Base-by-base conservation (phyloP, 2,113 vertebrate species). In the Oreocharis arfaki region DNA sequence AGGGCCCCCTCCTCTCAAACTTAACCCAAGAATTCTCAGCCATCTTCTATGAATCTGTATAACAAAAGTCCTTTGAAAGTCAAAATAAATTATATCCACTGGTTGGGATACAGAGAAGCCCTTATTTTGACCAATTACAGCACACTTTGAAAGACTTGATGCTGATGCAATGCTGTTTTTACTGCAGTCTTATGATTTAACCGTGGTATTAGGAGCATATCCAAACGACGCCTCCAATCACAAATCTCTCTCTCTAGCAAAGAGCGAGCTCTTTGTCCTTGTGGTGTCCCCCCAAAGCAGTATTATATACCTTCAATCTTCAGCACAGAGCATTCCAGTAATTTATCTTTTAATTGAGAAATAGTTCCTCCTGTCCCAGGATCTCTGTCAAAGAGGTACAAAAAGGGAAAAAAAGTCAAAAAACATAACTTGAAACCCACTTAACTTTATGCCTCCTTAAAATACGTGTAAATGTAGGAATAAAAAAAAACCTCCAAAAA, bases 51-150 rank as follows among this genome's bases (percentile, higher is more conserved):
- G 53, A 91, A 73, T 55, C 23, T 16, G 14, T 52, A 69, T 53
- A 84, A 84, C 23, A 87, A 95, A 95, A 95, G 73, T 74, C 65
- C 76, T 91, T 87, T 87, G 65, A 93, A 95, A 89, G 67, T 65
- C 53, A 79, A 94, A 95, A 91, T 82, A 94, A 91, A 83, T 93
- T 89, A 89, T 39, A 88, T 35, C n/a, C 39, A 79, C 37, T 49
- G 33, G 28, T 30, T 87, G 33, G 26, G 79, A 95, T 42, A 74
- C 9, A 92, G 47, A 78, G 35, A 84, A 77, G 68, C 11, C 68
- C 49, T 32, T 95, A 42, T 56, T 93, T 57, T 76, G 49, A 53
- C 52, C 49, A 73, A 28, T 92, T 84, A n/a, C 16, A 92, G 26
- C 33, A 65, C 6, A 7, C 20, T 91, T 64, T 39, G n/a, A 23